Evolutionary conservation across 2,888 invertebrate genomes (phyloP).

Genomic region (Leistus spinibarbis): DNA sequence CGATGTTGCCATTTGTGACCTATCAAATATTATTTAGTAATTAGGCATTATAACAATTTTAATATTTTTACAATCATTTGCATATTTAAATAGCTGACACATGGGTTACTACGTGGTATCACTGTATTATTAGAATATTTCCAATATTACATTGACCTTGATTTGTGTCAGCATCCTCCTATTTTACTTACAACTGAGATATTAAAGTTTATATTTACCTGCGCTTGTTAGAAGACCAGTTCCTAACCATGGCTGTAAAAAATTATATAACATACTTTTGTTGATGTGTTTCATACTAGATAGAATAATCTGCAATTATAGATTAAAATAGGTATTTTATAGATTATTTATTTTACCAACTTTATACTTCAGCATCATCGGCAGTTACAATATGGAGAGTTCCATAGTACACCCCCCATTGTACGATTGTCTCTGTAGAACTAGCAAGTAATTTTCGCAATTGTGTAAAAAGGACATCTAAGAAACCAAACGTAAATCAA

Average conservation of each 20-base stretch:
- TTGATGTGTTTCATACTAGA: slow-evolving; percentile 20
- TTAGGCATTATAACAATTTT: not conserved
- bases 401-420: not conserved
- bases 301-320: slow-evolving; percentile 26
- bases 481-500: not conserved
- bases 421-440: not conserved
- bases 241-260: slow-evolving; percentile 11
- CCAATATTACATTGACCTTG: no score
- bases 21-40: slow-evolving; percentile 7
- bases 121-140: no score
- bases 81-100: no score
- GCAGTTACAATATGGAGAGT: slow-evolving; percentile 9
- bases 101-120: no score
- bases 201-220: no score
- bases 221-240: slow-evolving; percentile 8
- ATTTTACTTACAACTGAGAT: no score
- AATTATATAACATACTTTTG: slow-evolving; percentile 6
- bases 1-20: slow-evolving; percentile 22
- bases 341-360: no score
- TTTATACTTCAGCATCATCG: slow-evolving; percentile 25
- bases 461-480: not conserved
- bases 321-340: no score
- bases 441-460: not conserved
- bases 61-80: not conserved
- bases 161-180: no score